phyloP scores from a whole-genome alignment of 1,140 invertebrate species.

The Scaptodrosophila lebanonensis region DNA sequence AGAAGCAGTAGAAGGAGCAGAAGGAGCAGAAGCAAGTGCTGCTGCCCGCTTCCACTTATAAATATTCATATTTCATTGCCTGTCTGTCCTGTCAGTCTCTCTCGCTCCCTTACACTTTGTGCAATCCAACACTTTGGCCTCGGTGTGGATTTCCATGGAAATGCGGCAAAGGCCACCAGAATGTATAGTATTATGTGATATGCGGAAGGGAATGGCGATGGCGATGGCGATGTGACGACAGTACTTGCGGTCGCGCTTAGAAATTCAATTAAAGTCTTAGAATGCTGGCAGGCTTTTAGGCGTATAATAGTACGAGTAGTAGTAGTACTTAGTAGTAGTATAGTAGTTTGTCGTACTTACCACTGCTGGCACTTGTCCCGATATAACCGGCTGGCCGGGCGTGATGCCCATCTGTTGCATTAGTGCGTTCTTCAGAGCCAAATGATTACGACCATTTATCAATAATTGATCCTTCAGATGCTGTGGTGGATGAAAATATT shows the following conservation, averaged over 20 bases:
- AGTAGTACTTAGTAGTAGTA: too few relatives aligned
- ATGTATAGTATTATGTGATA: too few relatives aligned
- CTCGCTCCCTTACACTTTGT: too few relatives aligned
- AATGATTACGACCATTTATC: conserved; percentile 99
- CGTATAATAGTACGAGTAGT: too few relatives aligned
- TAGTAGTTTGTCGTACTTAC: too few relatives aligned
- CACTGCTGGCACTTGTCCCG: conserved; percentile 93
- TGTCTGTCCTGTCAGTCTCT: background rate
- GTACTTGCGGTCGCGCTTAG: conserved; percentile 5
- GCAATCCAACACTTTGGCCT: too few relatives aligned
- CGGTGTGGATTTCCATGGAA: too few relatives aligned
- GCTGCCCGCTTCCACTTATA: conserved; percentile 38
- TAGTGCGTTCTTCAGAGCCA: conserved; percentile 97
- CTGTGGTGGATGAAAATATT: conserved; percentile 99
- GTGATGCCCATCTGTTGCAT: conserved; percentile 97
- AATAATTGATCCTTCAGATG: conserved; percentile 99
- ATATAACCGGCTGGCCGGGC: conserved; percentile 90
- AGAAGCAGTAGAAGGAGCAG: background rate
- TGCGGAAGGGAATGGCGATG: too few relatives aligned
- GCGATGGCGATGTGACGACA: too few relatives aligned
- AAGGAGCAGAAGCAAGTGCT: conserved; percentile 24
- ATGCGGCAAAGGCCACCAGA: too few relatives aligned
- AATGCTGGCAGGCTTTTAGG: conserved; percentile 13
- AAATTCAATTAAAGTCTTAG: conserved; percentile 70
- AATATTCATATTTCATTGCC: conserved; percentile 61